Conservation (phyloP, 2,113 vertebrate species). For the Eudorcas thomsonii region DNA sequence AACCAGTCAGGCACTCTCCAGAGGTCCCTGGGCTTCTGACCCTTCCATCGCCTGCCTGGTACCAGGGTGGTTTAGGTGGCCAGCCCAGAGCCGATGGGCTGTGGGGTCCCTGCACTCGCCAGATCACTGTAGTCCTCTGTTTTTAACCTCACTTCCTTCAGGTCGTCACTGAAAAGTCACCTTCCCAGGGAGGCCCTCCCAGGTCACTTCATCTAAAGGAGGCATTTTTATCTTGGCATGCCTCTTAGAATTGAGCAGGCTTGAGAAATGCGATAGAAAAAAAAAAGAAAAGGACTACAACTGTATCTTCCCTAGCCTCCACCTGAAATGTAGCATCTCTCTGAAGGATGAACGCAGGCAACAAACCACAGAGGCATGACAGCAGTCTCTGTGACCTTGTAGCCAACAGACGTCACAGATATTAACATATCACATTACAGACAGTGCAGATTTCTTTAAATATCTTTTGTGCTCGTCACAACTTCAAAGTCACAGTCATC, state of each 20-base stretch:
- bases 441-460: not conserved
- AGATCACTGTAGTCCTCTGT: not conserved
- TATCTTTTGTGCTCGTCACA: not conserved
- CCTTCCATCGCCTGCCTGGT: not conserved
- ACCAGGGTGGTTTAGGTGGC: not conserved
- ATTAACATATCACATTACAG: not conserved
- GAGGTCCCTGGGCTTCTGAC: not conserved
- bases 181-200: not conserved
- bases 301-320: not conserved
- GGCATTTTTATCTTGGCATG: not conserved
- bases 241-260: not conserved
- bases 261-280: not conserved
- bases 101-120: rapidly evolving
- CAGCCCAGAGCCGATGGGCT: not conserved
- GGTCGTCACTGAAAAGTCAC: not conserved
- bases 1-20: not conserved
- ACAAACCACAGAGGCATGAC: not conserved
- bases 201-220: not conserved
- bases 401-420: not conserved
- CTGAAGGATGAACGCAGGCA: not conserved
- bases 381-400: slow-evolving; percentile 43
- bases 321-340: not conserved
- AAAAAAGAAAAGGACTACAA: not conserved
- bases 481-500: not conserved
- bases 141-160: not conserved